These are phyloP conservation scores for Aleiodes testaceus DNA, from an alignment of 2,888 invertebrate genomes.

Conservation along the genomic window DNA sequence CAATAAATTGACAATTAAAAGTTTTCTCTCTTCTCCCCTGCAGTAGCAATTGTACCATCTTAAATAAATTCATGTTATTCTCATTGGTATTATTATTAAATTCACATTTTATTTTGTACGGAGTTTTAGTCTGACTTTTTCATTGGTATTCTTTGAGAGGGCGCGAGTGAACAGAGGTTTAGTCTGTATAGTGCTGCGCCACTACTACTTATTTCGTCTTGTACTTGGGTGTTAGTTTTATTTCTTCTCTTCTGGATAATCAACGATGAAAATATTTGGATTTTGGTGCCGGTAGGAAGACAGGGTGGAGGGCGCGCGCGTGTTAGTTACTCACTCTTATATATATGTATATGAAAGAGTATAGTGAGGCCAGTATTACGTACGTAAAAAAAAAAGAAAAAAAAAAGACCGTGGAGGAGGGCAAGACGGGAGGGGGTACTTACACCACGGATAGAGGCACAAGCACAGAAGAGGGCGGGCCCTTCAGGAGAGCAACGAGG, in stretches of 20 bases:
- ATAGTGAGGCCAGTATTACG: constrained; percentile 24
- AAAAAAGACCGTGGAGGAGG: constrained; percentile 17
- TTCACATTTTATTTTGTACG: background rate
- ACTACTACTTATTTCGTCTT: background rate
- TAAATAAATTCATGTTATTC: too few species aligned
- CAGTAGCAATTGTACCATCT: constrained; percentile 17
- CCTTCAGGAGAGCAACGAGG: constrained; percentile 70
- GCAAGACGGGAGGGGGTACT: constrained; percentile 24
- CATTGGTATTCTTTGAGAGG: background rate
- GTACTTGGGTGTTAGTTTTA: too few species aligned
- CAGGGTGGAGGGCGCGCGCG: constrained; percentile 8
- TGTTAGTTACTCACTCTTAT: constrained; percentile 7
- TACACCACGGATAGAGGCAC: constrained; percentile 38
- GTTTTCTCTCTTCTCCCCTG: constrained; percentile 15
- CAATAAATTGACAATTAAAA: background rate
- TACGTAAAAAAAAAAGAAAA: constrained; percentile 22
- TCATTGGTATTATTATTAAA: too few species aligned
- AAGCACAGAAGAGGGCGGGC: constrained; percentile 60
- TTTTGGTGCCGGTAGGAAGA: background rate
- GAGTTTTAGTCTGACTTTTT: background rate
- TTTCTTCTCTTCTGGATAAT: too few species aligned
- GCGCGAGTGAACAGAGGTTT: constrained; percentile 14
- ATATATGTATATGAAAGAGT: constrained; percentile 7
- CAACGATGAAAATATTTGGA: too few species aligned
- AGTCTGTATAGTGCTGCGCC: constrained; percentile 7